Evolutionary conservation across 2,113 vertebrate genomes (phyloP).

Genomic region (Nycticryphes semicollaris): DNA sequence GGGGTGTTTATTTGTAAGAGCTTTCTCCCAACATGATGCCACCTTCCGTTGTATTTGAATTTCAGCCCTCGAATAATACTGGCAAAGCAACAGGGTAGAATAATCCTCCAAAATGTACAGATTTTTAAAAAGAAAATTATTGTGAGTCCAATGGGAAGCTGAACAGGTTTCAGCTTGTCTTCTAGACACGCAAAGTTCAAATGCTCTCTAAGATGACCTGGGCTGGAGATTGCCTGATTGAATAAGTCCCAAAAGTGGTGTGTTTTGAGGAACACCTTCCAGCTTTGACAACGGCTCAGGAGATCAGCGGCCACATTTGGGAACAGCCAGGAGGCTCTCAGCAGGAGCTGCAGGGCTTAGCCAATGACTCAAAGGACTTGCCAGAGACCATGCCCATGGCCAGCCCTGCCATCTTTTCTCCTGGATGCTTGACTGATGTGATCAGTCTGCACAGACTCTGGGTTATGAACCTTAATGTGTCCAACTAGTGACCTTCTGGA

Average conservation of each 20-base stretch:
- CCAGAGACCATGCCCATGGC: not conserved
- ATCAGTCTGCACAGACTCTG: too few relatives aligned
- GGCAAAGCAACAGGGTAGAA: too few relatives aligned
- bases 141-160: not conserved
- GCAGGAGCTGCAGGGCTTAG: not conserved
- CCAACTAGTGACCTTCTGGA: not conserved
- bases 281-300: not conserved
- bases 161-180: not conserved
- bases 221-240: not conserved
- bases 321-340: not conserved
- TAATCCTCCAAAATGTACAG: not conserved
- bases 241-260: not conserved
- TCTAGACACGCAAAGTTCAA: not conserved
- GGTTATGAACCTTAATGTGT: not conserved
- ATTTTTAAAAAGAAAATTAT: not conserved
- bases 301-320: rapidly evolving
- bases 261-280: not conserved
- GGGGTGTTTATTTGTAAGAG: not conserved
- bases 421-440: not conserved
- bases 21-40: not conserved
- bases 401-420: not conserved
- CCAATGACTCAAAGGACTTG: not conserved
- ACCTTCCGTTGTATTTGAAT: too few relatives aligned
- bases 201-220: not conserved
- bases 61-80: not conserved